Conservation (phyloP, 2,888 invertebrate genomes). For the Apotomis betuletana region DNA sequence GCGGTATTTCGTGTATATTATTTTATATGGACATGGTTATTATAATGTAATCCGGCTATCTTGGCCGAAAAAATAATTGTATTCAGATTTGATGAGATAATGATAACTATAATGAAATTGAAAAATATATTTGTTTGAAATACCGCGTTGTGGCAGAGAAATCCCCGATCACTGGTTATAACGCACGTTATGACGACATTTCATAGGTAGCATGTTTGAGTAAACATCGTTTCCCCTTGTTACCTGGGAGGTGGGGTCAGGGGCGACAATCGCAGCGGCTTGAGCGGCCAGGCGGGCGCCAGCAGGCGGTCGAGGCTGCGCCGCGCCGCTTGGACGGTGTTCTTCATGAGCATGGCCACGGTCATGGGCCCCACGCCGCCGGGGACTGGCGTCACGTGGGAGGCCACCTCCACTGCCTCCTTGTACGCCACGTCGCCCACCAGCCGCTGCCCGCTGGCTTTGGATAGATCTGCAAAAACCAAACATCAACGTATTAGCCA, state of each 20-base stretch:
- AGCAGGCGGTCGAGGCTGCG: conserved; percentile 83
- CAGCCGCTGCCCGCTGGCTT: conserved; percentile 90
- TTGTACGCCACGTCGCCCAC: conserved; percentile 98
- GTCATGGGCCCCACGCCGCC: conserved; percentile 99
- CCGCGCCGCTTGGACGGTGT: conserved; percentile 94
- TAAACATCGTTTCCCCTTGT: conserved; percentile 16
- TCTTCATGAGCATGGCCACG: conserved; percentile 98
- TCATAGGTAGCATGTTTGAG: too few relatives aligned
- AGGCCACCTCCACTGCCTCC: conserved; percentile 91
- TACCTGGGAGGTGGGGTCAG: conserved; percentile 93
- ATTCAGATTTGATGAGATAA: too few relatives aligned
- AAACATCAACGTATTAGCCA: background rate
- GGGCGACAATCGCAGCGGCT: conserved; percentile 85
- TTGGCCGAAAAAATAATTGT: too few relatives aligned
- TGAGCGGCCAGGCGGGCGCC: conserved; percentile 88
- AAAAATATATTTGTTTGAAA: too few relatives aligned
- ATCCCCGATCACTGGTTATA: too few relatives aligned
- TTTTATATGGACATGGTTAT: too few relatives aligned
- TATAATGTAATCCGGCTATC: too few relatives aligned
- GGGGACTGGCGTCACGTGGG: conserved; percentile 96
- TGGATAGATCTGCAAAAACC: conserved; percentile 85
- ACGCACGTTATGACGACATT: too few relatives aligned
- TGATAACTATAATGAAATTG: too few relatives aligned
- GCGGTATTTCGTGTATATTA: too few relatives aligned
- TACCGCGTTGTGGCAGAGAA: too few relatives aligned